These are phyloP conservation scores for Furcifer pardalis DNA, from an alignment of 2,797 vertebrate species.

Conservation along the genomic window DNA sequence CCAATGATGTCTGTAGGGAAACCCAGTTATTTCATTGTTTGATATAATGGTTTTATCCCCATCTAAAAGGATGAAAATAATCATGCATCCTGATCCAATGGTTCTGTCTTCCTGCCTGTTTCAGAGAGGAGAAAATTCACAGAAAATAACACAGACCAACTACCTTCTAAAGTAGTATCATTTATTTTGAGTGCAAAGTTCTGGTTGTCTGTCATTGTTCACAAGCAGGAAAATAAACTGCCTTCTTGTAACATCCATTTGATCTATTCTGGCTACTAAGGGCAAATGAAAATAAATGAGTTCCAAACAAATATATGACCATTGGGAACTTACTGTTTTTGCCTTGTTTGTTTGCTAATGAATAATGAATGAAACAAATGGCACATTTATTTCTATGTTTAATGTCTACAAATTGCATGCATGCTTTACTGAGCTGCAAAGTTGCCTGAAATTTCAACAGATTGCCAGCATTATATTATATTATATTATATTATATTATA, in stretches of 20 bases:
- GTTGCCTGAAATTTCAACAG: neutral
- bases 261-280: neutral
- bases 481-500: neutral
- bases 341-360: neutral
- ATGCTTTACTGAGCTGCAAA: neutral
- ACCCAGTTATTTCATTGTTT: neutral
- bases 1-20: neutral
- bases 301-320: neutral
- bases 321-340: neutral
- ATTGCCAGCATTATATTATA: neutral
- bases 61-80: neutral
- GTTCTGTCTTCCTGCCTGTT: neutral
- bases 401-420: neutral
- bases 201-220: neutral
- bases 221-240: neutral
- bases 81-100: neutral
- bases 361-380: conserved; percentile 11
- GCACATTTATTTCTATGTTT: neutral
- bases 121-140: neutral
- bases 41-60: neutral
- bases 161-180: neutral
- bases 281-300: conserved; percentile 3
- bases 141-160: neutral
- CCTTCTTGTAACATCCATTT: neutral
- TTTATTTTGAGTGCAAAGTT: neutral